A percentile compares a stretch with the other conserved stretches of the same genome.
These are phyloP conservation scores for Penaeus monodon DNA, from an alignment of 2,888 invertebrate species.

Conservation along the genomic window DNA sequence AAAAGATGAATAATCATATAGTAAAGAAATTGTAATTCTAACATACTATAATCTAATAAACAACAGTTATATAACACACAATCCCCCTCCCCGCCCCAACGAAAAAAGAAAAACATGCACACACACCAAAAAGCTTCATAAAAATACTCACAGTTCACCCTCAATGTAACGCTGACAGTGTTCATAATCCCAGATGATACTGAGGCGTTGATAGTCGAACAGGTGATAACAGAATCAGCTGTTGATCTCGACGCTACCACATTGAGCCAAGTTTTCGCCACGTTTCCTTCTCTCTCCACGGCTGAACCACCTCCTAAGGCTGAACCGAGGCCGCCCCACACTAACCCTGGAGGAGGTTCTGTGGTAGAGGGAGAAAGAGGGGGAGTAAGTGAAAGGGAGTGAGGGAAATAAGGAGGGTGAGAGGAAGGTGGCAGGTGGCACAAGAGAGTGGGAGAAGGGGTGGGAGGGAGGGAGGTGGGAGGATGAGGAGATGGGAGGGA, in stretches of 20 bases:
- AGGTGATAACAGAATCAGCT: slow-evolving; percentile 37
- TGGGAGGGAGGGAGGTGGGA: too few species aligned
- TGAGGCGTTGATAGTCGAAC: slow-evolving; percentile 47
- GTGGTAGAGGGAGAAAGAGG: neutral
- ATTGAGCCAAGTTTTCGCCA: slow-evolving; percentile 27
- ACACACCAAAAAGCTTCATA: neutral
- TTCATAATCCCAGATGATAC: slow-evolving; percentile 46
- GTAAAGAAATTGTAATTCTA: too few species aligned
- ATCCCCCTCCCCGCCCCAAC: too few species aligned
- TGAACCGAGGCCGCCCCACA: slow-evolving; percentile 43
- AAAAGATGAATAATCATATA: too few species aligned
- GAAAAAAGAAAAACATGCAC: neutral
- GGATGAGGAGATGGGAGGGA: too few species aligned
- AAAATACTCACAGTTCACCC: slow-evolving; percentile 42
- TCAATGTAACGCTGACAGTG: slow-evolving; percentile 33
- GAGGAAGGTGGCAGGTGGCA: too few species aligned
- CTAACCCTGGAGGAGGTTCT: slow-evolving; percentile 35
- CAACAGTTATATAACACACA: too few species aligned
- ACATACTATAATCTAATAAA: too few species aligned
- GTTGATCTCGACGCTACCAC: slow-evolving; percentile 36
- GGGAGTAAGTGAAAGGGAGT: too few species aligned
- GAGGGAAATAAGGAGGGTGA: too few species aligned
- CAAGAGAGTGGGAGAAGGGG: too few species aligned
- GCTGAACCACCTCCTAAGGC: neutral
- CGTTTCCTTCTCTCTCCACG: neutral